Conservation (phyloP, 2,797 vertebrate species). For the Nasua narica region DNA sequence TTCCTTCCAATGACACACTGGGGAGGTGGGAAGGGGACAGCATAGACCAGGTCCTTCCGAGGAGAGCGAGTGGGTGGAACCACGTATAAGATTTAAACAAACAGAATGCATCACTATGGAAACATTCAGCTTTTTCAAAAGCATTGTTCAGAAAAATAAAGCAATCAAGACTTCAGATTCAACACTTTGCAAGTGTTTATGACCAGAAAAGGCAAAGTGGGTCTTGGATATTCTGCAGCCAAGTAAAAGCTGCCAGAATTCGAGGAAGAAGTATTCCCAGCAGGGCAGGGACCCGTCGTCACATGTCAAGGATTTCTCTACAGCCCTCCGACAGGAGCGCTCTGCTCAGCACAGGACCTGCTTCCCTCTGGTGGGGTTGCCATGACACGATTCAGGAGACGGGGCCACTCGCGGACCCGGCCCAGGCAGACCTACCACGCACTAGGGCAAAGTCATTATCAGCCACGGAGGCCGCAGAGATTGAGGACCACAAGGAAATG, state of each 20-base stretch:
- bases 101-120: slow-evolving; percentile 75
- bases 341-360: background rate
- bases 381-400: background rate
- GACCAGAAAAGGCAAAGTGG: slow-evolving; percentile 82
- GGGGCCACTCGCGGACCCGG: background rate
- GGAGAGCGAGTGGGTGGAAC: slow-evolving; percentile 11
- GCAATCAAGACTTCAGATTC: slow-evolving; percentile 64
- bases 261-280: slow-evolving; percentile 42
- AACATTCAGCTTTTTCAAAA: slow-evolving; percentile 72
- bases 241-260: slow-evolving; percentile 63
- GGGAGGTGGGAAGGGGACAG: background rate
- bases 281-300: slow-evolving; percentile 38
- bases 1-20: background rate
- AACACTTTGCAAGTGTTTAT: slow-evolving; percentile 69
- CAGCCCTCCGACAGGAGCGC: background rate
- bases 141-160: slow-evolving; percentile 65
- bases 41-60: background rate
- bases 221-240: slow-evolving; percentile 61
- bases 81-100: slow-evolving; percentile 64
- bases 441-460: background rate
- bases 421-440: background rate
- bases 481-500: background rate
- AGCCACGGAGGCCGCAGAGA: background rate
- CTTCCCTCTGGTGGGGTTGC: slow-evolving; percentile 34
- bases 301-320: background rate